phyloP scores from a whole-genome alignment of 2,797 vertebrate species.

The Diceros bicornis region DNA sequence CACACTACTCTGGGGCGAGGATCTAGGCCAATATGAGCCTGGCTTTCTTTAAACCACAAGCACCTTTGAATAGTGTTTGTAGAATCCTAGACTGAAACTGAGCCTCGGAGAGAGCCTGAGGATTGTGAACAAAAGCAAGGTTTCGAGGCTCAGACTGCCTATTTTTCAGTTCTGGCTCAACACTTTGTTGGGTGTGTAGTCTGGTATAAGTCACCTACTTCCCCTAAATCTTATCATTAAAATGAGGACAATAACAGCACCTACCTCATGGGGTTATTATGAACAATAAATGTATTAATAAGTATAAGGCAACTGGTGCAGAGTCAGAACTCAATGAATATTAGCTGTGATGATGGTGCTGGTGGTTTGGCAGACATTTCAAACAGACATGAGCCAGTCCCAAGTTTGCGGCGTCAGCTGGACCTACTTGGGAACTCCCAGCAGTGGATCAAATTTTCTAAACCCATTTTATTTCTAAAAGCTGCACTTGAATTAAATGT shows the following conservation, averaged over 20 bases:
- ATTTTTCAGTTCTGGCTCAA: not conserved
- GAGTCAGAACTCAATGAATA: not conserved
- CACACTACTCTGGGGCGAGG: not conserved
- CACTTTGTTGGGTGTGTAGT: not conserved
- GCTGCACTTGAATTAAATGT: not conserved
- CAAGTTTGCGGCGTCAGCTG: not conserved
- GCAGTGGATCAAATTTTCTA: not conserved
- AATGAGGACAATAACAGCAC: not conserved
- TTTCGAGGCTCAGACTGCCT: not conserved
- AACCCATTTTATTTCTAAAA: not conserved
- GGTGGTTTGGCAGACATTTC: not conserved
- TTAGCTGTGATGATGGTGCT: not conserved
- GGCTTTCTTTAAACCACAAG: not conserved
- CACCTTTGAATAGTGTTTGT: not conserved
- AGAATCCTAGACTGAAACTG: not conserved
- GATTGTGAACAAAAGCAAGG: not conserved
- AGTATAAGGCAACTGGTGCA: not conserved
- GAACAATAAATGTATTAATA: not conserved
- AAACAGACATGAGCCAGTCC: not conserved
- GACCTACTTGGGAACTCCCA: not conserved
- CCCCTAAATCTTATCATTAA: not conserved
- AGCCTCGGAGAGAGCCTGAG: not conserved
- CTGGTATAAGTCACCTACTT: not conserved
- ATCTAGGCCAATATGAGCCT: not conserved
- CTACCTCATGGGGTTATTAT: not conserved